Evolutionary conservation across 2,113 vertebrate genomes (phyloP).

Genomic region (Tetrao urogallus): DNA sequence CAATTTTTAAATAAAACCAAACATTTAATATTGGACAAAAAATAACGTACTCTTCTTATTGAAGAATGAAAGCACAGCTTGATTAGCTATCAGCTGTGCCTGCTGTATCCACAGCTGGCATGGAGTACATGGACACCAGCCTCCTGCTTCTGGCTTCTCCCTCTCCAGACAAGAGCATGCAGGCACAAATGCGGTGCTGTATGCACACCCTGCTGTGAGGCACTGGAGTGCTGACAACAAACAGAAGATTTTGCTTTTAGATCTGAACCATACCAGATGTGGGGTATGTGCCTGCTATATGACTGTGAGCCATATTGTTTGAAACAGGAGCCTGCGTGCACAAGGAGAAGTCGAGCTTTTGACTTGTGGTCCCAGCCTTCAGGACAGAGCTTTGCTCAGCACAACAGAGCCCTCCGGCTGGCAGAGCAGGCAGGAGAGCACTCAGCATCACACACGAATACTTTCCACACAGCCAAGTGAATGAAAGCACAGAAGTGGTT

Average conservation of each 20-base stretch:
- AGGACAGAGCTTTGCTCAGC: neutral
- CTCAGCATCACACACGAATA: neutral
- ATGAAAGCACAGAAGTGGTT: neutral
- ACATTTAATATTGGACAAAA: neutral
- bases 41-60: neutral
- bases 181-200: fast-evolving
- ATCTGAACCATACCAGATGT: neutral
- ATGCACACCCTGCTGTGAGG: neutral
- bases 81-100: neutral
- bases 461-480: neutral
- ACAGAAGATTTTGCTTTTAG: neutral
- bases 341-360: neutral
- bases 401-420: neutral
- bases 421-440: neutral
- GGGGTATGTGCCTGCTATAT: neutral
- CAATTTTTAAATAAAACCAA: neutral
- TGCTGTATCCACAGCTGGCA: neutral
- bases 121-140: neutral
- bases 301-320: neutral
- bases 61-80: neutral
- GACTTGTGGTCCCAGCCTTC: neutral
- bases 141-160: neutral
- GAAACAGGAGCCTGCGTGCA: neutral
- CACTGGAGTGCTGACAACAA: neutral
- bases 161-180: neutral